phyloP scores from a whole-genome alignment of 1,140 invertebrate genomes.

The Rhopalosiphum padi region DNA sequence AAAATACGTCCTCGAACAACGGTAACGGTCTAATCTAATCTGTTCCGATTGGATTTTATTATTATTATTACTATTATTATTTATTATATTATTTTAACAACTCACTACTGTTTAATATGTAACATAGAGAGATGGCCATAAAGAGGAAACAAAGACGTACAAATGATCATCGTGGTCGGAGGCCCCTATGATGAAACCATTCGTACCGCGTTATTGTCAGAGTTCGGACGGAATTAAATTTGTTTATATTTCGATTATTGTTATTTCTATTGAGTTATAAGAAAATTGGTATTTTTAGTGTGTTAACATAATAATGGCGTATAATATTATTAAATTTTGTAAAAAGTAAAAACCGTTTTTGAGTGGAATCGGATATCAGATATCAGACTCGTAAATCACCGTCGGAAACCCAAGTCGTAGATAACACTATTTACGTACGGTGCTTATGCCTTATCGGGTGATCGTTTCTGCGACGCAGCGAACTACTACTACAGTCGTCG shows the following conservation, averaged over 20 bases:
- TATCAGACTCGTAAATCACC: background rate
- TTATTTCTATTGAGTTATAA: no score
- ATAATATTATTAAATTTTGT: background rate
- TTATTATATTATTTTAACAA: background rate
- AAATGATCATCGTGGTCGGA: no score
- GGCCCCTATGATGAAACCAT: no score
- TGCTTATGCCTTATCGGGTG: background rate
- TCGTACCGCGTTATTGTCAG: no score
- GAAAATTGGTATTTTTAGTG: no score
- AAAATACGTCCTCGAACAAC: background rate
- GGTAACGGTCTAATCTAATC: background rate
- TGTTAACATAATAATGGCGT: background rate
- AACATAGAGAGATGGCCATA: background rate
- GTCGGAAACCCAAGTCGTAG: background rate
- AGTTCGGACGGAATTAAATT: no score
- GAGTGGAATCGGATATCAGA: no score
- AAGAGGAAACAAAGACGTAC: background rate
- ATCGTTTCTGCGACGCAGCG: background rate
- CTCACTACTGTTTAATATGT: background rate
- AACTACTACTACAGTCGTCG: no score
- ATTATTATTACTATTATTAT: background rate
- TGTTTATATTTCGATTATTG: no score
- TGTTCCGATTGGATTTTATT: slow-evolving; percentile 7
- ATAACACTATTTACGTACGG: background rate
- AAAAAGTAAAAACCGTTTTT: no score